Evolutionary conservation across 2,888 invertebrate genomes (phyloP).

Genomic region (Gasteruption jaculator): DNA sequence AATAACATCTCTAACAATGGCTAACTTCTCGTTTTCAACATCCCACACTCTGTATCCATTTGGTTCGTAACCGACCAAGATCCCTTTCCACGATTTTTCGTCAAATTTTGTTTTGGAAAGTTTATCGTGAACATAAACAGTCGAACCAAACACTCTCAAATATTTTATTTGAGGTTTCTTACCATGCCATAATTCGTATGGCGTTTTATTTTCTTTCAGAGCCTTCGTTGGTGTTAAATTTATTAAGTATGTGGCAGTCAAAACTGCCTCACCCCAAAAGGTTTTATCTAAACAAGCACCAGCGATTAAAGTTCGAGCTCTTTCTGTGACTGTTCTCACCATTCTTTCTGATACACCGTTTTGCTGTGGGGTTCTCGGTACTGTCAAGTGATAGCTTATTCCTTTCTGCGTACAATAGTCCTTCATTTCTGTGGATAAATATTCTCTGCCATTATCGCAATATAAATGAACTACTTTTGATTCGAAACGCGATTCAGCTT

Average conservation of each 20-base stretch:
- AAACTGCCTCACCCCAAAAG: constrained; percentile 26
- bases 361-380: constrained; percentile 42
- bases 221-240: constrained; percentile 42
- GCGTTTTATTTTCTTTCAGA: constrained; percentile 36
- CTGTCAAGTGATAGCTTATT: constrained; percentile 41
- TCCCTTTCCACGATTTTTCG: constrained; percentile 39
- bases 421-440: too few species aligned
- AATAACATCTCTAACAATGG: constrained; percentile 38
- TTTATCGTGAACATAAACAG: constrained; percentile 39
- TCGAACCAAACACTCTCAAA: constrained; percentile 36
- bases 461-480: too few species aligned
- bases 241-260: constrained; percentile 41
- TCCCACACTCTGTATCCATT: constrained; percentile 43
- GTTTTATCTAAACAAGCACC: constrained; percentile 10
- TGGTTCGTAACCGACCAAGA: constrained; percentile 36
- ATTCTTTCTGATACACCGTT: constrained; percentile 45
- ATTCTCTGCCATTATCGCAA: too few species aligned
- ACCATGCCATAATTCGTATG: constrained; percentile 43
- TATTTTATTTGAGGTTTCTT: constrained; percentile 37
- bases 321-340: constrained; percentile 28
- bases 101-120: constrained; percentile 35
- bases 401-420: constrained; percentile 37
- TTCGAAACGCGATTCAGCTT: too few species aligned
- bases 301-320: constrained; percentile 15
- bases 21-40: constrained; percentile 31